Evolutionary conservation across 1,140 invertebrate genomes (phyloP).

Genomic region (Drosophila melanica): DNA sequence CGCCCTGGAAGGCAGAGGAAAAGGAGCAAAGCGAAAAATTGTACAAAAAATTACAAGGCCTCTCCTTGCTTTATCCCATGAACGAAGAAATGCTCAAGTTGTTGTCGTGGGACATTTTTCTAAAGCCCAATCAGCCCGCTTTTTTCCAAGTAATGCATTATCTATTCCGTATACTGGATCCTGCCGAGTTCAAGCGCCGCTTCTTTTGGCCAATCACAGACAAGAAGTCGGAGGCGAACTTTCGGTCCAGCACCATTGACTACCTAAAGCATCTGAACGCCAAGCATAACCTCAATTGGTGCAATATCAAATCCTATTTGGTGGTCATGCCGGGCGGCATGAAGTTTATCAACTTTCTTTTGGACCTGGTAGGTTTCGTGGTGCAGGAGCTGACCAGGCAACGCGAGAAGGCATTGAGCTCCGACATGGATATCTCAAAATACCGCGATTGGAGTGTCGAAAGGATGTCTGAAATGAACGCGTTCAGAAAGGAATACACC

Average conservation of each 20-base stretch:
- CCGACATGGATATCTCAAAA: constrained; percentile 10
- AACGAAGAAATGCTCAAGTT: constrained; percentile 67
- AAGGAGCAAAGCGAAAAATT: constrained; percentile 73
- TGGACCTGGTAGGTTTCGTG: constrained; percentile 73
- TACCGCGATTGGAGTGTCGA: constrained; percentile 35
- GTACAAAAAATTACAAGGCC: constrained; percentile 59
- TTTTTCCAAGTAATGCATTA: constrained; percentile 85
- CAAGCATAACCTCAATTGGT: constrained; percentile 74
- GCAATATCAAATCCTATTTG: constrained; percentile 72
- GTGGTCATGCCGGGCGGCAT: constrained; percentile 83
- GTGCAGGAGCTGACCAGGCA: constrained; percentile 65
- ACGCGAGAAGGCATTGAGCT: constrained; percentile 55
- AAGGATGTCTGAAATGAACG: constrained; percentile 52
- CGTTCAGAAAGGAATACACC: constrained; percentile 60
- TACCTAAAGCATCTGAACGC: constrained; percentile 77
- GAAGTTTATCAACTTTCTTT: constrained; percentile 74
- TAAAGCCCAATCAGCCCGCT: constrained; percentile 85
- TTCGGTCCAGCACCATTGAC: constrained; percentile 77
- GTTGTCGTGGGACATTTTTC: constrained; percentile 84
- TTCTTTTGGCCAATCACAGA: constrained; percentile 85
- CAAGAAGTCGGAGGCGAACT: constrained; percentile 84
- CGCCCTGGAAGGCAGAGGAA: constrained; percentile 75
- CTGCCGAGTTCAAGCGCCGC: constrained; percentile 82
- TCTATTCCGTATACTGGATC: constrained; percentile 84
- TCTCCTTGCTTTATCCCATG: constrained; percentile 59